Evolutionary conservation across 2,797 vertebrate genomes (phyloP), one percentile per base, ranked within the genome.

Genomic region (Balearica regulorum): DNA sequence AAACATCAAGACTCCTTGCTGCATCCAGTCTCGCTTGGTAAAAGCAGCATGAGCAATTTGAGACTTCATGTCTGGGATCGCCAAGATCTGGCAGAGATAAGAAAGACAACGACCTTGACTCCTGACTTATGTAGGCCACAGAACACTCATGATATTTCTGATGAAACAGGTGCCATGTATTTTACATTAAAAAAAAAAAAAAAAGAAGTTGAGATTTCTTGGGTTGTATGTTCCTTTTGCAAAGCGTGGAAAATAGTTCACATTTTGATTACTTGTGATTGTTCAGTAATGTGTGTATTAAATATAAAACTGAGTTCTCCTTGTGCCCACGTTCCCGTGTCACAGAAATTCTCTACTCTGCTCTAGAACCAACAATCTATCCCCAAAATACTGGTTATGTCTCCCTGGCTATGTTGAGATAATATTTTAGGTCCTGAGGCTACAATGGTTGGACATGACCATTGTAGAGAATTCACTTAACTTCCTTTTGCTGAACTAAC

Each of bases 401-500:
- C 8, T 78, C 37, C 53, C 25, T 37, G 29, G 3, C 4, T 84
- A 43, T 87, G 84, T 37, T 29, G 24, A 69, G 44, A 78, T 48
- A 70, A 15, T 69, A 4, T 72, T 84, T 85, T 46, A 83, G 26
- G 72, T 44, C 48, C 22, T 44, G 55, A 70, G 18, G 44, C 35
- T 66, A 21, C 26, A 55, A 20, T 19, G 1, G 1, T n/a, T 54
- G 53, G 57, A 78, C 78, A 92, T 13, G 11, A 46, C 44, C 35
- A 3, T 80, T 92, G 46, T 44, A 89, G 83, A 95, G 89, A 90
- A 97, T 97, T 93, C 82, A 71, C 61, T 93, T 91, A 95, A 91
- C 78, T 96, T 95, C 91, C 94, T 96, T 97, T 96, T 89, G 48
- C 85, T 88, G 93, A 96, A 84, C 81, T 94, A 95, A 92, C 83